Conservation (phyloP, 1,140 invertebrate species). For the Sitodiplosis mosellana region DNA sequence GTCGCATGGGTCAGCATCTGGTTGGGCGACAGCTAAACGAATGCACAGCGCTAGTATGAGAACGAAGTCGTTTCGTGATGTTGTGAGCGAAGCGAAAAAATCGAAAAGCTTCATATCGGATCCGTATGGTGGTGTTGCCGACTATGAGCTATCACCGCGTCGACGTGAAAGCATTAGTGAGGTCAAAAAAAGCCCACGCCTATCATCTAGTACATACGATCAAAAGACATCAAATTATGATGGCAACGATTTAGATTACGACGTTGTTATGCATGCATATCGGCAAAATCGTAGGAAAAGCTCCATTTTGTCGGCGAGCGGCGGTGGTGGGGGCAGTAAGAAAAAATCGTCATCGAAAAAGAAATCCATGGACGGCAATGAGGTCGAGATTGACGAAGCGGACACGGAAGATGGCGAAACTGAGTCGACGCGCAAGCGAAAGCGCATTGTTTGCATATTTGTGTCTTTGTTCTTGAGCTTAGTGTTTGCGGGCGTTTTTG, state of each 20-base stretch:
- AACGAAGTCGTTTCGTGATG: slow-evolving; percentile 19
- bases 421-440: slow-evolving; percentile 36
- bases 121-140: slow-evolving; percentile 7
- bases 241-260: slow-evolving; percentile 16
- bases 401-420: slow-evolving; percentile 17
- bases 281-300: slow-evolving; percentile 19
- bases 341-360: slow-evolving; percentile 9
- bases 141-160: slow-evolving; percentile 23
- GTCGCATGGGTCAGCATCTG: too few relatives aligned
- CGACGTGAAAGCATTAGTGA: slow-evolving; percentile 24
- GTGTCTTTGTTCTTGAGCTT: slow-evolving; percentile 46
- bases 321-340: too few relatives aligned
- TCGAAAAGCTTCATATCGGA: slow-evolving; percentile 25
- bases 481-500: slow-evolving; percentile 42
- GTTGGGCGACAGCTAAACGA: slow-evolving; percentile 22
- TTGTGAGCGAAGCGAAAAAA: slow-evolving; percentile 21
- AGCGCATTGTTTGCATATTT: slow-evolving; percentile 40
- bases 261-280: slow-evolving; percentile 18
- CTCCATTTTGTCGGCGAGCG: slow-evolving; percentile 11
- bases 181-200: slow-evolving; percentile 21
- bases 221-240: slow-evolving; percentile 11
- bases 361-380: slow-evolving; percentile 8
- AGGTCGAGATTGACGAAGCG: slow-evolving; percentile 21
- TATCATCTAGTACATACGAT: slow-evolving; percentile 11
- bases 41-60: slow-evolving; percentile 22